Conservation (phyloP, 1,140 invertebrate species). For the Geopemphigus sp. region DNA sequence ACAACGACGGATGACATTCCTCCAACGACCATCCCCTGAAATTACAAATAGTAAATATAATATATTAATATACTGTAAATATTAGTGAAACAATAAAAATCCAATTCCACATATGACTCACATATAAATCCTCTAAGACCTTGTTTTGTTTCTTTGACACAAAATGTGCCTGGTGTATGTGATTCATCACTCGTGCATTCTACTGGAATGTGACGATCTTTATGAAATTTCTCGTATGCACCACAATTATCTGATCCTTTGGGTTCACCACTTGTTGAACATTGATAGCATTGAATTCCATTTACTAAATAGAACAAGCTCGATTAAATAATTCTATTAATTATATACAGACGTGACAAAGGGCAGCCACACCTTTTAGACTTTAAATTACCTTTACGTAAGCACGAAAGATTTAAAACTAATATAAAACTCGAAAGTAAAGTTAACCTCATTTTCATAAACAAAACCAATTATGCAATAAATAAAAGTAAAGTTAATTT, state of each 20-base stretch:
- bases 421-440: constrained; percentile 14
- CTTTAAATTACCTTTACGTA: constrained; percentile 39
- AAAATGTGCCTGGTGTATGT: constrained; percentile 87
- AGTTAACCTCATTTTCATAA: constrained; percentile 9
- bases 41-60: constrained; percentile 52
- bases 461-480: neutral
- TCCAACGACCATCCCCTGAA: constrained; percentile 87
- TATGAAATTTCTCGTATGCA: constrained; percentile 79
- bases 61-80: neutral
- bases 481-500: neutral
- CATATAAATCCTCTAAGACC: constrained; percentile 88
- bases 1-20: constrained; percentile 85
- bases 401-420: constrained; percentile 16
- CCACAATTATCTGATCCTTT: constrained; percentile 80
- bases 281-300: constrained; percentile 82
- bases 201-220: constrained; percentile 73
- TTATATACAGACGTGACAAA: constrained; percentile 11
- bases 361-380: constrained; percentile 34
- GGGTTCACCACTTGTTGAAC: constrained; percentile 74
- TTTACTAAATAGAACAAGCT: constrained; percentile 58
- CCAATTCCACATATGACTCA: constrained; percentile 58
- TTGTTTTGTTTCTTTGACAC: constrained; percentile 86
- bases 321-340: neutral
- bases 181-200: constrained; percentile 89
- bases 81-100: neutral